Conservation (phyloP, 2,797 vertebrate genomes). For the Schizothorax lantsangensis region DNA sequence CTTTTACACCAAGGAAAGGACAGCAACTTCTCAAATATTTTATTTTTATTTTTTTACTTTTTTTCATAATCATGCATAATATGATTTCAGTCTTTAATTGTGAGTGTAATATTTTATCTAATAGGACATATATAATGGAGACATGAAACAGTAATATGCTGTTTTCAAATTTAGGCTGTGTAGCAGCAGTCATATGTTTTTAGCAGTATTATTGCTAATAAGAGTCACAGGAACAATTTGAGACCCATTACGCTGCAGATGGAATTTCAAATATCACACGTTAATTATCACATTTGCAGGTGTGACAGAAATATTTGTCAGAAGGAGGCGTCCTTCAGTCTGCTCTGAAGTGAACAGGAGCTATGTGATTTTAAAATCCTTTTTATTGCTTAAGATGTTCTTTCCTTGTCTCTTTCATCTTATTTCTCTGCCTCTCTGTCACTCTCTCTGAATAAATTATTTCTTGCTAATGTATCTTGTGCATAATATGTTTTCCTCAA, state of each 20-base stretch:
- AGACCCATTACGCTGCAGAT: not conserved
- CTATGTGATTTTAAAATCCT: conserved; percentile 6
- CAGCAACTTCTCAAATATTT: not conserved
- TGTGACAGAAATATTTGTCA: conserved; percentile 11
- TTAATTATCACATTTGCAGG: conserved; percentile 31
- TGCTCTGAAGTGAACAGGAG: conserved; percentile 19
- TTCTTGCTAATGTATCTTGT: not conserved
- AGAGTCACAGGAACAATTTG: conserved; percentile 4
- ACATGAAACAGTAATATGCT: not conserved
- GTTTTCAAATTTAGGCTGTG: not conserved
- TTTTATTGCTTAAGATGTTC: not conserved
- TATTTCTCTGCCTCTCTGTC: not conserved
- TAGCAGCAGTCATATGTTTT: not conserved
- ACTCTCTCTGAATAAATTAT: not conserved
- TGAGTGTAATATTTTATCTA: not conserved
- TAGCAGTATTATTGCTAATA: conserved; percentile 26
- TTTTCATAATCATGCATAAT: not conserved
- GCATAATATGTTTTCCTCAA: not conserved
- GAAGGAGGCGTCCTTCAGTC: conserved; percentile 15
- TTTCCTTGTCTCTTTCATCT: conserved; percentile 24
- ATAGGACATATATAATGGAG: not conserved
- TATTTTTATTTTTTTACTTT: not conserved
- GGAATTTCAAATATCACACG: conserved; percentile 4
- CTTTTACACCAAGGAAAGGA: not conserved
- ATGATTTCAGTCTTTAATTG: not conserved